Evolutionary conservation across 2,888 invertebrate species (phyloP), one percentile per base, ranked within the genome.

Genomic region (Lithophane leautieri): DNA sequence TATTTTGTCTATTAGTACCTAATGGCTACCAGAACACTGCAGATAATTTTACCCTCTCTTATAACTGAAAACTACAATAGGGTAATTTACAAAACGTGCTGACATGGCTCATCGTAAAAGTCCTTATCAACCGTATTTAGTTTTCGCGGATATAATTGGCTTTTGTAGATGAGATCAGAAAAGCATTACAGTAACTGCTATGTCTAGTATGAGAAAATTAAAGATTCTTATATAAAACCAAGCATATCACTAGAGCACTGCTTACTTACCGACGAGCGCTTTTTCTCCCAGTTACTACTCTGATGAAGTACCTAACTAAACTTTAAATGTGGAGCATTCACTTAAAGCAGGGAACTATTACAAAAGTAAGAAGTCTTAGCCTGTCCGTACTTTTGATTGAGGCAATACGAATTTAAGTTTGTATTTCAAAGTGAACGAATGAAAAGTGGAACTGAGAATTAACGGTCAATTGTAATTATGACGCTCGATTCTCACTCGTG

Each of bases 341-440:
- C 70, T 63, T 73, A 84, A 82, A 54, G 52, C 75, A 65, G 50
- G 9, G 56, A 86, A 84, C 80, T 81, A 74, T 83, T 81, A 78
- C 44, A 78, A 84, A 84, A 87, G 76, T 79, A 73, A 76, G 68
- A 73, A 83, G 54, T 68, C 79, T 73, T 2, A 50, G 47, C 73
- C 81, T 75, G 68, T 73, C 81, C 71, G 67, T 76, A 86, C 79
- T 86, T 87, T 87, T 85, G 87, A 86, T 88, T 89, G 82, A 84
- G 75, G 75, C 84, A 83, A 85, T 84, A 87, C 84, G 85, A 88
- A 89, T 77, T 79, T 56, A 84, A 88, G 78, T 89, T 89, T 85
- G 74, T 84, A 86, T 85, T 84, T 84, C 72, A 71, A 84, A 73
- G 54, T 52, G 73, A 81, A 81, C 81, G 78, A 84, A 81, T 84